A percentile compares a stretch with the other conserved stretches of the same genome.
Conservation (phyloP, 2,797 vertebrate genomes). For the Semotilus atromaculatus region DNA sequence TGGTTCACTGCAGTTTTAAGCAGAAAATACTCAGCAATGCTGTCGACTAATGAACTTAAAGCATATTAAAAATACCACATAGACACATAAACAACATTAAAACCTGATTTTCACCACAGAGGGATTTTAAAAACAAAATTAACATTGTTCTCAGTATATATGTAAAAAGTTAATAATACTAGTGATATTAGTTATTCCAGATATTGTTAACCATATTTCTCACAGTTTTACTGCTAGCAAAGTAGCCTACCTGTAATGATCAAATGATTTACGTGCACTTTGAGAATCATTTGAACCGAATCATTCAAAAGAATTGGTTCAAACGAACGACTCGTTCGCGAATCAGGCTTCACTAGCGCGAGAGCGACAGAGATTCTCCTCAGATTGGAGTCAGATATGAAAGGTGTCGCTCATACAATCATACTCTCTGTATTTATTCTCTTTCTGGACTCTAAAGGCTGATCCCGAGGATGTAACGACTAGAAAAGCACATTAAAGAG, state of each 20-base stretch:
- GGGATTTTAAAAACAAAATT: not conserved
- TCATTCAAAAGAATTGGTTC: constrained; percentile 10
- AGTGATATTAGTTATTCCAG: not conserved
- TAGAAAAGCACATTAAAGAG: not conserved
- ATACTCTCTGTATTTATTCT: not conserved
- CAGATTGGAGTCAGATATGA: not conserved
- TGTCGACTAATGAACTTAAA: too few relatives aligned
- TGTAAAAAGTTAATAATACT: not conserved
- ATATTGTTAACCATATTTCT: not conserved
- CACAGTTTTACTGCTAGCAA: not conserved
- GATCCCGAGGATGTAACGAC: not conserved
- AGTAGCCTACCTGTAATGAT: too few relatives aligned
- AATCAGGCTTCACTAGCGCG: not conserved
- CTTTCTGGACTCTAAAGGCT: not conserved
- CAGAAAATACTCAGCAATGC: too few relatives aligned
- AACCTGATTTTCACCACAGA: too few relatives aligned
- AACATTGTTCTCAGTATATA: not conserved
- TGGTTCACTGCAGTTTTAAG: too few relatives aligned
- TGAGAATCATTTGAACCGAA: not conserved
- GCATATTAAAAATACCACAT: too few relatives aligned
- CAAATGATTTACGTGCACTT: not conserved
- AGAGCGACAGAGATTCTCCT: not conserved
- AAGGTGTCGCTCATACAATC: not conserved
- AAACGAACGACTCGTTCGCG: not conserved
- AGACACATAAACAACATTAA: too few relatives aligned